phyloP scores from a whole-genome alignment of 2,797 vertebrate genomes.

The Carcharodon carcharias region DNA sequence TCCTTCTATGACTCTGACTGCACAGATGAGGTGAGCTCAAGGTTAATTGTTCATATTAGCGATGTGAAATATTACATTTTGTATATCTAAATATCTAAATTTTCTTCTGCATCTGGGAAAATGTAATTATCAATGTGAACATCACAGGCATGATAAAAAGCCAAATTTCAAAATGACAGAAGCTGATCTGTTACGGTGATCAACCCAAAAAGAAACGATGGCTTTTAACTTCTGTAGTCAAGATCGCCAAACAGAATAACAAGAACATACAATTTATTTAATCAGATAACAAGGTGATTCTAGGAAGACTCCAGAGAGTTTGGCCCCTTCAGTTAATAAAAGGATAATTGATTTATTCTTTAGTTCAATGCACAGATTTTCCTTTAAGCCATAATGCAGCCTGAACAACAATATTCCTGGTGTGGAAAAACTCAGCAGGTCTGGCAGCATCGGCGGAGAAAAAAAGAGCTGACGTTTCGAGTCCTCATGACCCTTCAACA shows the following conservation, averaged over 20 bases:
- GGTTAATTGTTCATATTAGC: conserved; percentile 26
- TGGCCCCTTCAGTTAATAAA: neutral
- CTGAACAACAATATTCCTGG: neutral
- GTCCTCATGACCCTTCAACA: too few relatives aligned
- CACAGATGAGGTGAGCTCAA: neutral
- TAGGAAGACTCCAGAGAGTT: neutral
- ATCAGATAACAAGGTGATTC: neutral
- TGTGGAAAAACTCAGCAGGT: too few relatives aligned
- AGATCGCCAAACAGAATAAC: neutral
- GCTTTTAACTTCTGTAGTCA: neutral
- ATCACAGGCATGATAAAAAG: neutral
- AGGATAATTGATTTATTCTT: too few relatives aligned
- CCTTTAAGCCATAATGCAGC: neutral
- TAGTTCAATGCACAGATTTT: neutral
- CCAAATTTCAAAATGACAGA: neutral
- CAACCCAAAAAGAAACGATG: neutral
- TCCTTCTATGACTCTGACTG: neutral
- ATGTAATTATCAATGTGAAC: conserved; percentile 20
- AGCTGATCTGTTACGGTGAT: neutral
- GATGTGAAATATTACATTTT: neutral
- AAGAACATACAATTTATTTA: neutral
- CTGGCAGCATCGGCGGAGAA: too few relatives aligned
- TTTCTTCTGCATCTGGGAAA: neutral
- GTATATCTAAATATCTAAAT: neutral
- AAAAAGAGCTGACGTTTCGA: too few relatives aligned